phyloP scores from a whole-genome alignment of 2,888 invertebrate species.

The Dolichopus griseipennis region DNA sequence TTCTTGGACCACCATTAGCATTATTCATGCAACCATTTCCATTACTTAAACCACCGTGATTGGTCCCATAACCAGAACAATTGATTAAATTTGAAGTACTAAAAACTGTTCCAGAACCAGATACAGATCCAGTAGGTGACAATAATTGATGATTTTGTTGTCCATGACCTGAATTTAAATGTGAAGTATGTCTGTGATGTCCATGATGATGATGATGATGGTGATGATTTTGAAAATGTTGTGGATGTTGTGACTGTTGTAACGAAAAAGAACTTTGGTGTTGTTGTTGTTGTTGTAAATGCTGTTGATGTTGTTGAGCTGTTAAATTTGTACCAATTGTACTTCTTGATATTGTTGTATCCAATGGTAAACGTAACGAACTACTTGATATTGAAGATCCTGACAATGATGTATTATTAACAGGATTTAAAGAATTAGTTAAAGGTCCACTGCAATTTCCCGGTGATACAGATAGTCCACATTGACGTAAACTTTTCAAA shows the following conservation, averaged over 20 bases:
- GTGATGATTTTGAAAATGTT: conserved; percentile 18
- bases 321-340: conserved; percentile 25
- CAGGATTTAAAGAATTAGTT: conserved; percentile 21
- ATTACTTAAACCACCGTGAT: conserved; percentile 13
- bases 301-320: conserved; percentile 18
- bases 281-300: conserved; percentile 18
- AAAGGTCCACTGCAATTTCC: conserved; percentile 20
- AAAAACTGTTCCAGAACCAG: conserved; percentile 12
- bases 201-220: conserved; percentile 12
- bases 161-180: background rate
- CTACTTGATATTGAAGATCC: conserved; percentile 25
- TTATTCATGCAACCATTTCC: conserved; percentile 12
- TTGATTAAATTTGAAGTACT: conserved; percentile 12
- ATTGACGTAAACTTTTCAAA: conserved; percentile 25
- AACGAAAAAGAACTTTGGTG: conserved; percentile 14
- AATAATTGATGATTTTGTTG: conserved; percentile 1
- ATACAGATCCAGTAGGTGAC: background rate
- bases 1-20: conserved; percentile 11
- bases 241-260: conserved; percentile 19
- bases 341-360: conserved; percentile 29
- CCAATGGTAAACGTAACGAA: conserved; percentile 27
- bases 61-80: conserved; percentile 13
- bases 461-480: conserved; percentile 24
- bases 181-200: conserved; percentile 8
- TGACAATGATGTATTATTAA: conserved; percentile 16